A percentile compares a stretch with the other conserved stretches of the same genome.
These are phyloP conservation scores for Geopemphigus sp. DNA, from an alignment of 1,140 invertebrate species.

Conservation along the genomic window DNA sequence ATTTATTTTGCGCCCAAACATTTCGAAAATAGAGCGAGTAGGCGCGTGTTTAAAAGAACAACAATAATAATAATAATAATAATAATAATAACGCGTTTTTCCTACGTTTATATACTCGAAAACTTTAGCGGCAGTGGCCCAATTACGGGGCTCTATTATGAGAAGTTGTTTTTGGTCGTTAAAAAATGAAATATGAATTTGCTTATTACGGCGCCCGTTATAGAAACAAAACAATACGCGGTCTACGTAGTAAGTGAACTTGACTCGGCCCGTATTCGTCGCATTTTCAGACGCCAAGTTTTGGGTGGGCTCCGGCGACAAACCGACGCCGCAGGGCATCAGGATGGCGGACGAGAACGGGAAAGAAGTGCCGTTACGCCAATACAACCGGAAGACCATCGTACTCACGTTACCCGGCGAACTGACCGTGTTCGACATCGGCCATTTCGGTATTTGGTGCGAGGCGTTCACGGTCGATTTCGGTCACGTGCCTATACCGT, in stretches of 20 bases:
- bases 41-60: not conserved
- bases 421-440: conserved; percentile 79
- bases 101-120: conserved; percentile 10
- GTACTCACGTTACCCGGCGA: conserved; percentile 80
- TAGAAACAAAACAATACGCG: not conserved
- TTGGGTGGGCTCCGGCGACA: conserved; percentile 79
- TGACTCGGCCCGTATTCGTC: not conserved
- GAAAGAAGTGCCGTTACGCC: conserved; percentile 71
- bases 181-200: not conserved
- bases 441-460: conserved; percentile 83
- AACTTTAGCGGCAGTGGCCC: not conserved
- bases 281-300: conserved; percentile 78
- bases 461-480: conserved; percentile 87
- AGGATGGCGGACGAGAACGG: conserved; percentile 86
- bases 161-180: not conserved
- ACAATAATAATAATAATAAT: too few relatives aligned
- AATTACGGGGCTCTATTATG: not conserved
- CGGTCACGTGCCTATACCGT: conserved; percentile 76
- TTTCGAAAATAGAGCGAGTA: not conserved
- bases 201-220: not conserved
- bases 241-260: not conserved
- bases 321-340: conserved; percentile 74
- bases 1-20: not conserved
- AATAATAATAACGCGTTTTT: not conserved
- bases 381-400: conserved; percentile 80